A percentile compares a stretch with the other conserved stretches of the same genome.
phyloP scores from a whole-genome alignment of 2,888 invertebrate species.

The Silvanus unidentatus region DNA sequence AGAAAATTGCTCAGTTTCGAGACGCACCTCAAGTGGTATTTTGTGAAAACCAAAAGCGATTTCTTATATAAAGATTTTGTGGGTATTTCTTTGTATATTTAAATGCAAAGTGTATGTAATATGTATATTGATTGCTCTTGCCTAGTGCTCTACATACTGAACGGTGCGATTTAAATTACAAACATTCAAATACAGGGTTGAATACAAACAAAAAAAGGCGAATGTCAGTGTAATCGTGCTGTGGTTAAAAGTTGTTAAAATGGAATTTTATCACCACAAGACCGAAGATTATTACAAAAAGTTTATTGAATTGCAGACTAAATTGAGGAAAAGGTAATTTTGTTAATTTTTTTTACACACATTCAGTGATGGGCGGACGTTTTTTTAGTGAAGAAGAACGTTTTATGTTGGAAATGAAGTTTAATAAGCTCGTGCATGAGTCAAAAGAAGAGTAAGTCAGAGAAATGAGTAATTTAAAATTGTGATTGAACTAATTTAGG shows the following conservation, averaged over 20 bases:
- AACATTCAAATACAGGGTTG: constrained; percentile 4
- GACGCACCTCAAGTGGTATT: not conserved
- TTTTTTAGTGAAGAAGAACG: constrained; percentile 51
- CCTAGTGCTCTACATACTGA: too few species aligned
- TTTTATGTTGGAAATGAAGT: constrained; percentile 50
- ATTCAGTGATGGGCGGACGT: not conserved
- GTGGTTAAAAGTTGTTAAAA: not conserved
- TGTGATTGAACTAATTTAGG: constrained; percentile 6
- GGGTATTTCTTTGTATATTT: too few species aligned
- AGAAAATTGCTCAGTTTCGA: not conserved
- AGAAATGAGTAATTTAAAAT: constrained; percentile 5
- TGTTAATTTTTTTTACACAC: constrained; percentile 1
- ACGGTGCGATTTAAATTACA: constrained; percentile 8
- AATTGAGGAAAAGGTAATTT: constrained; percentile 41
- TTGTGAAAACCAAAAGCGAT: not conserved
- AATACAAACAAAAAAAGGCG: not conserved
- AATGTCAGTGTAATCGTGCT: too few species aligned
- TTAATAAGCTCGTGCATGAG: constrained; percentile 49
- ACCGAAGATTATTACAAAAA: constrained; percentile 42
- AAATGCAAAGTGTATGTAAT: too few species aligned
- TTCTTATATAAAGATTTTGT: too few species aligned
- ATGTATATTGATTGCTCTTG: too few species aligned
- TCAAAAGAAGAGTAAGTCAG: constrained; percentile 50
- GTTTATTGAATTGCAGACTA: constrained; percentile 43
- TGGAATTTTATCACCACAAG: constrained; percentile 7